Evolutionary conservation across 2,797 vertebrate genomes (phyloP).

Genomic region (Botia kubotai): DNA sequence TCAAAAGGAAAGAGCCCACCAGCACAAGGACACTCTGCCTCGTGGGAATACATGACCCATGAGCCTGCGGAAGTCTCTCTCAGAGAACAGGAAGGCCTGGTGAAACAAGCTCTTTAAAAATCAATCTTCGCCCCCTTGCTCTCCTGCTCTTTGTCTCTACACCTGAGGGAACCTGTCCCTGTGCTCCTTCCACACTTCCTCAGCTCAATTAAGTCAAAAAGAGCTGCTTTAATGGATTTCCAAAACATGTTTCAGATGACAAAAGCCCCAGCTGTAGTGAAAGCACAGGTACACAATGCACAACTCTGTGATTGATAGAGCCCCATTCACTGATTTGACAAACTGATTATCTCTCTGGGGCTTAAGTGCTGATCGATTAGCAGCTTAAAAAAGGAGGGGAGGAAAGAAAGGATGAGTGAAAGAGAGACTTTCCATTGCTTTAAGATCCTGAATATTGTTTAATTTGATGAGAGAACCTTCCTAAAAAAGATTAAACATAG

Average conservation of each 20-base stretch:
- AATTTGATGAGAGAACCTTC: conserved; percentile 36
- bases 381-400: conserved; percentile 52
- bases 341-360: conserved; percentile 67
- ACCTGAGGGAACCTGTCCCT: conserved; percentile 48
- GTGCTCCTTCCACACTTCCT: conserved; percentile 15
- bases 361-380: conserved; percentile 64
- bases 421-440: conserved; percentile 40
- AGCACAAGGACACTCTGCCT: conserved; percentile 21
- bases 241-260: conserved; percentile 64
- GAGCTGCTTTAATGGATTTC: conserved; percentile 61
- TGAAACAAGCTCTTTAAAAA: conserved; percentile 37
- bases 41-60: conserved; percentile 23
- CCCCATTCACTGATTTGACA: conserved; percentile 65
- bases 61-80: not conserved
- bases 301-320: conserved; percentile 52
- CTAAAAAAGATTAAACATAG: conserved; percentile 30
- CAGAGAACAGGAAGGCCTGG: not conserved
- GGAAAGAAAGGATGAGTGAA: conserved; percentile 21
- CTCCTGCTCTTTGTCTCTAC: not conserved
- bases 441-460: conserved; percentile 27
- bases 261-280: conserved; percentile 54
- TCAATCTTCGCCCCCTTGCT: conserved; percentile 23
- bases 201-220: conserved; percentile 45
- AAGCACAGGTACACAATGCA: conserved; percentile 64
- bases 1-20: not conserved